These are phyloP conservation scores for Discoglossus pictus DNA, from an alignment of 2,797 vertebrate genomes.

Conservation along the genomic window DNA sequence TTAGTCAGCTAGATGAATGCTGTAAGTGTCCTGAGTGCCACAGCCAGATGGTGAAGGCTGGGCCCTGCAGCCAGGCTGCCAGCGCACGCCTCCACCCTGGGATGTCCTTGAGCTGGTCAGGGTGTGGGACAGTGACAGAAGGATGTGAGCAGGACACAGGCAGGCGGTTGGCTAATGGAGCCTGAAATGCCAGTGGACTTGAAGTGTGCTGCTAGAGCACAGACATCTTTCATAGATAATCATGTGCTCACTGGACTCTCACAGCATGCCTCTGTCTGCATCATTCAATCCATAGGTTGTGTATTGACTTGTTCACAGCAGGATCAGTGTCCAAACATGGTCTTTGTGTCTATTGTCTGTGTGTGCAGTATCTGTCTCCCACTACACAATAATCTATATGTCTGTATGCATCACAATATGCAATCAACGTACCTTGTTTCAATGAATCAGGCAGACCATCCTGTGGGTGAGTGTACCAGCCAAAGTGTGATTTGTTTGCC, in stretches of 20 bases:
- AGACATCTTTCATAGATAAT: slow-evolving; percentile 39
- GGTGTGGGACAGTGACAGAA: slow-evolving; percentile 34
- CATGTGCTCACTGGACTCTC: slow-evolving; percentile 24
- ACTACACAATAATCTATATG: slow-evolving; percentile 17
- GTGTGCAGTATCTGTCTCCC: slow-evolving; percentile 13
- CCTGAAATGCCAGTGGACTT: slow-evolving; percentile 40
- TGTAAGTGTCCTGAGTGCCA: slow-evolving; percentile 13
- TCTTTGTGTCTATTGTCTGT: slow-evolving; percentile 14
- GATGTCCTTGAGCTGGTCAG: slow-evolving; percentile 41
- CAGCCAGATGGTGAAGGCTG: slow-evolving; percentile 38
- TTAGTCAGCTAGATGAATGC: slow-evolving; percentile 23
- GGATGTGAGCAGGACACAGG: slow-evolving; percentile 25
- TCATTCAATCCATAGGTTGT: too few species aligned
- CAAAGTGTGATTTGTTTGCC: too few species aligned
- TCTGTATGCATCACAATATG: neutral
- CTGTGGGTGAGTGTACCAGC: too few species aligned
- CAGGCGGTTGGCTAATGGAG: slow-evolving; percentile 37
- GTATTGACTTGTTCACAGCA: too few species aligned
- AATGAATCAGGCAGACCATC: too few species aligned
- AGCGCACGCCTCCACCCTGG: slow-evolving; percentile 12
- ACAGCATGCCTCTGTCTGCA: too few species aligned
- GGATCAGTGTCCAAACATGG: slow-evolving; percentile 12
- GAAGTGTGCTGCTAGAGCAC: slow-evolving; percentile 18
- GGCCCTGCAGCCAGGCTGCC: slow-evolving; percentile 21
- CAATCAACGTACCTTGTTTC: neutral